Base-by-base conservation (phyloP, 1,140 invertebrate species). In the Polypedilum pembai region DNA sequence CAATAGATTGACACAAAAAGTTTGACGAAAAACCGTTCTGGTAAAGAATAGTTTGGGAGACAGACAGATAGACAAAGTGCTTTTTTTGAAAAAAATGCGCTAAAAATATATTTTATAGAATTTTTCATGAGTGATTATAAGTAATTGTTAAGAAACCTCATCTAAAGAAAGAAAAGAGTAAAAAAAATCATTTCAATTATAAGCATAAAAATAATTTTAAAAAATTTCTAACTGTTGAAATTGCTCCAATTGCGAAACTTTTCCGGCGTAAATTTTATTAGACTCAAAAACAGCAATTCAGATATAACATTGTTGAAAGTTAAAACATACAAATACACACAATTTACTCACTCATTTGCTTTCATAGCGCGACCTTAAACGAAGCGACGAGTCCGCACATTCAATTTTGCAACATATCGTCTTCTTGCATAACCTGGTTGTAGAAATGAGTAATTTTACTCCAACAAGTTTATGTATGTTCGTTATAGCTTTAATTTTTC, bases 211-310 rank as follows among this genome's bases (percentile, higher is more conserved):
- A 45, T 8, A 12, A 56, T 56, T 56, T 56, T 56, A 56, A 56
- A n/a, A 41, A 56, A 15, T 56, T 56, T 56, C 45, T 12, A 56
- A 56, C 45, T 56, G 45, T 56, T 56, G 15, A 56, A 56, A 56
- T 56, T 56, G 45, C 45, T 56, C 45, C 15, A 56, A 56, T 56
- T 56, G 45, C 45, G 45, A 56, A 56, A 56, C 45, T 56, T 56
- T 56, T 56, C 45, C 45, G 45, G 45, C 45, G 15, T 56, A 12
- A 56, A 56, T 56, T 56, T 56, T 56, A 33, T 8, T 56, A 15
- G 12, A 56, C 45, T n/a, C 45, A 56, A 56, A 8, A 4, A 1
- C 41, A 56, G n/a, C 45, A 56, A 10, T 56, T 15, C 45, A 15
- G 45, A 12, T 45, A 45, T 45, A n/a, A 5, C 24, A n/a, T 56